Percentiles rank a stretch among this genome's conserved stretches.
These are phyloP conservation scores for Dicentrarchus labrax DNA, from an alignment of 2,113 vertebrate genomes.

Conservation along the genomic window DNA sequence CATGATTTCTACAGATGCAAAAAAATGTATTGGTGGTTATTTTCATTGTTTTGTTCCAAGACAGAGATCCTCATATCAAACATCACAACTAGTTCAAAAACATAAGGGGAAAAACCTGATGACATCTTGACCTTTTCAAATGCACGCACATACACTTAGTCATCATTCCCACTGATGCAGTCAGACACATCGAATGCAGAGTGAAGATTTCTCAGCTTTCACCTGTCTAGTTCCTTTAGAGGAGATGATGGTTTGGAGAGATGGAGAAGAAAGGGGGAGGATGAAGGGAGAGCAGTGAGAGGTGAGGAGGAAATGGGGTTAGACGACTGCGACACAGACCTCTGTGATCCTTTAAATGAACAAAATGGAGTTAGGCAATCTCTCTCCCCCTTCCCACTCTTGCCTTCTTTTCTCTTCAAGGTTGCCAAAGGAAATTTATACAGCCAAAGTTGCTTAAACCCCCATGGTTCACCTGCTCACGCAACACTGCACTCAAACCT, in stretches of 20 bases:
- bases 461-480: conserved; percentile 46
- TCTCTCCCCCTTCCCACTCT: not conserved
- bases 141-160: not conserved
- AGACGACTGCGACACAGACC: conserved; percentile 12
- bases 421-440: conserved; percentile 37
- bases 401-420: conserved; percentile 10
- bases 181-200: conserved; percentile 40
- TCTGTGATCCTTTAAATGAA: conserved; percentile 25
- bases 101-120: not conserved
- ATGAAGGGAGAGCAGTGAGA: conserved; percentile 13
- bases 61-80: conserved; percentile 20
- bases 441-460: conserved; percentile 33
- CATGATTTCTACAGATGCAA: conserved; percentile 43
- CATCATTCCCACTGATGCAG: not conserved
- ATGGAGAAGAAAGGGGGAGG: conserved; percentile 15
- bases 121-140: conserved; percentile 9
- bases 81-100: conserved; percentile 1
- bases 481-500: conserved; percentile 23
- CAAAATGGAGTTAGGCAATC: conserved; percentile 35
- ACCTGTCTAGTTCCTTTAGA: conserved; percentile 31
- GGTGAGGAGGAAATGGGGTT: conserved; percentile 29
- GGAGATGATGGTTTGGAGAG: conserved; percentile 13
- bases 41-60: conserved; percentile 8
- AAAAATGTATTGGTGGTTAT: conserved; percentile 45
- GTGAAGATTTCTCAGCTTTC: conserved; percentile 19